Conservation (phyloP, 2,797 vertebrate genomes). For the Menidia menidia region DNA sequence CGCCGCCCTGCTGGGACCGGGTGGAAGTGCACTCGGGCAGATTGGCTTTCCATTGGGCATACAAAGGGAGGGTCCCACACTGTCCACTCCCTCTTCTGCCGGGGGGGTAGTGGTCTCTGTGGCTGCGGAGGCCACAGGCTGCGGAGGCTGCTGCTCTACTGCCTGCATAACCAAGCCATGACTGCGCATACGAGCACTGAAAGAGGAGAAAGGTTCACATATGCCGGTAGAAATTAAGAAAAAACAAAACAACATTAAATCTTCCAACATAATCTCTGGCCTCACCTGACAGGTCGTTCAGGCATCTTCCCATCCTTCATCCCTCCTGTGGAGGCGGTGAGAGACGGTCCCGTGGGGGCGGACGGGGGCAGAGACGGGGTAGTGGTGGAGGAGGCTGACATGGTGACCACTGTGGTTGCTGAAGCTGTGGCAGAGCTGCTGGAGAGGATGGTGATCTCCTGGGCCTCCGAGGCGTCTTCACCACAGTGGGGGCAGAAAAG, state of each 20-base stretch:
- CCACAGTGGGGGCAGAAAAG: conserved; percentile 96
- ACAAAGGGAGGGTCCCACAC: conserved; percentile 87
- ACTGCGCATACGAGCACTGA: conserved; percentile 90
- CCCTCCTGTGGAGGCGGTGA: conserved; percentile 70
- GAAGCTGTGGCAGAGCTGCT: conserved; percentile 73
- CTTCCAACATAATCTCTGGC: background rate
- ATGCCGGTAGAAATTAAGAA: background rate
- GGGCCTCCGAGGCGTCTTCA: conserved; percentile 92
- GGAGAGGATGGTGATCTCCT: conserved; percentile 90
- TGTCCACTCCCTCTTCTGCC: conserved; percentile 87
- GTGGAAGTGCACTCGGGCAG: conserved; percentile 87
- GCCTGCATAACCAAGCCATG: conserved; percentile 81
- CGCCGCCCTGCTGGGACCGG: conserved; percentile 86
- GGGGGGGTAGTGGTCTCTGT: conserved; percentile 62
- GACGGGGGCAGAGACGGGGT: conserved; percentile 78
- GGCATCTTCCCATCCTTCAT: conserved; percentile 78
- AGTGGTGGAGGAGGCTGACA: conserved; percentile 83
- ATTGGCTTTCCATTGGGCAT: conserved; percentile 88
- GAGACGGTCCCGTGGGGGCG: conserved; percentile 68
- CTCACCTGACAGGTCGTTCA: conserved; percentile 82
- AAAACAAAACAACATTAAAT: background rate
- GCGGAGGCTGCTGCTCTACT: conserved; percentile 75
- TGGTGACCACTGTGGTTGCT: conserved; percentile 76
- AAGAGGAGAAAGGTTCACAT: background rate
- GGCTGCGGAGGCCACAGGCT: conserved; percentile 65